Conservation (phyloP, 2,113 vertebrate genomes). For the Tupaia tana region DNA sequence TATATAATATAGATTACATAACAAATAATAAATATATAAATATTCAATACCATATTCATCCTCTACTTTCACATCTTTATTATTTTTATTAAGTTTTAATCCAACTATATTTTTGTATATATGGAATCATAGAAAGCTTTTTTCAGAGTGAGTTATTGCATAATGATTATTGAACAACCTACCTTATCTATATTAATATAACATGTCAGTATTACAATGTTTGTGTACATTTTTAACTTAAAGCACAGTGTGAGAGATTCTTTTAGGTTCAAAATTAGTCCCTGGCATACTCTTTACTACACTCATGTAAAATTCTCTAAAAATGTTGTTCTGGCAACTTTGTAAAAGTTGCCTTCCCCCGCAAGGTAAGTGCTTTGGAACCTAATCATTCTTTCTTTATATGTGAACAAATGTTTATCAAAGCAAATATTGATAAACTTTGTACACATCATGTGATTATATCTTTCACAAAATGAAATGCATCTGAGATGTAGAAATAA, state of each 20-base stretch:
- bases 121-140: neutral
- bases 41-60: neutral
- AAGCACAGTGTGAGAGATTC: neutral
- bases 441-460: neutral
- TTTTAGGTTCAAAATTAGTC: neutral
- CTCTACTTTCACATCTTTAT: neutral
- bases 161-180: neutral
- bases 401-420: neutral
- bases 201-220: neutral
- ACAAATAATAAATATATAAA: neutral
- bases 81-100: slow-evolving; percentile 29
- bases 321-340: neutral
- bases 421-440: neutral
- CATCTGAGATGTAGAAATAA: slow-evolving; percentile 46
- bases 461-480: slow-evolving; percentile 31
- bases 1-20: neutral
- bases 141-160: neutral
- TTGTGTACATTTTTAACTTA: neutral
- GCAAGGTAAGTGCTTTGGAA: neutral
- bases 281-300: neutral
- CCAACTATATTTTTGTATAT: neutral
- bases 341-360: neutral
- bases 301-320: neutral
- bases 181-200: neutral
- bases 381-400: neutral